phyloP scores from a whole-genome alignment of 2,888 invertebrate species.

The Criorhina ranunculi region DNA sequence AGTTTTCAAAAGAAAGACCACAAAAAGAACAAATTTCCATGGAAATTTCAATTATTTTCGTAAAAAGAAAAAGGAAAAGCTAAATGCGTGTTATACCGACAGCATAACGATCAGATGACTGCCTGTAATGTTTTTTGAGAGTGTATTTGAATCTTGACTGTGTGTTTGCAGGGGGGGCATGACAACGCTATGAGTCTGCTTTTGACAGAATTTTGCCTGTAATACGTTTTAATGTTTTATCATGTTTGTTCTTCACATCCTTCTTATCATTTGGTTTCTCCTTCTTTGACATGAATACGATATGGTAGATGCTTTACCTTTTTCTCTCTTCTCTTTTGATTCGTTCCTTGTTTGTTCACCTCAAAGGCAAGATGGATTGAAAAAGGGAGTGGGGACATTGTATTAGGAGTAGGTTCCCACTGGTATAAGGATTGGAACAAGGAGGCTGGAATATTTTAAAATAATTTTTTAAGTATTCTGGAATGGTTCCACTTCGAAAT shows the following conservation, averaged over 20 bases:
- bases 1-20: constrained; percentile 35
- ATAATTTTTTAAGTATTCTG: no score
- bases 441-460: neutral
- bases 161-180: constrained; percentile 17
- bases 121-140: neutral
- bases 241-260: constrained; percentile 26
- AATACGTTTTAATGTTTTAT: constrained; percentile 52
- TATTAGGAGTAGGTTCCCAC: constrained; percentile 13
- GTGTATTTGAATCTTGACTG: constrained; percentile 17
- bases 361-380: neutral
- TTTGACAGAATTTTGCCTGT: constrained; percentile 38
- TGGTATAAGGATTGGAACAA: constrained; percentile 20
- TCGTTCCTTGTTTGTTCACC: constrained; percentile 46
- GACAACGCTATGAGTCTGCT: constrained; percentile 10
- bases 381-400: neutral
- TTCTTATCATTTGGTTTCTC: constrained; percentile 34
- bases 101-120: constrained; percentile 10
- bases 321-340: constrained; percentile 5
- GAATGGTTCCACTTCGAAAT: no score
- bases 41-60: constrained; percentile 57
- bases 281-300: constrained; percentile 31
- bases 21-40: constrained; percentile 56
- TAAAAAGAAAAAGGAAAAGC: constrained; percentile 12
- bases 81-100: constrained; percentile 27
- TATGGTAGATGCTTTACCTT: constrained; percentile 4